These are phyloP conservation scores for Chaetorhynchus papuensis DNA, from an alignment of 2,113 vertebrate genomes.

Conservation along the genomic window DNA sequence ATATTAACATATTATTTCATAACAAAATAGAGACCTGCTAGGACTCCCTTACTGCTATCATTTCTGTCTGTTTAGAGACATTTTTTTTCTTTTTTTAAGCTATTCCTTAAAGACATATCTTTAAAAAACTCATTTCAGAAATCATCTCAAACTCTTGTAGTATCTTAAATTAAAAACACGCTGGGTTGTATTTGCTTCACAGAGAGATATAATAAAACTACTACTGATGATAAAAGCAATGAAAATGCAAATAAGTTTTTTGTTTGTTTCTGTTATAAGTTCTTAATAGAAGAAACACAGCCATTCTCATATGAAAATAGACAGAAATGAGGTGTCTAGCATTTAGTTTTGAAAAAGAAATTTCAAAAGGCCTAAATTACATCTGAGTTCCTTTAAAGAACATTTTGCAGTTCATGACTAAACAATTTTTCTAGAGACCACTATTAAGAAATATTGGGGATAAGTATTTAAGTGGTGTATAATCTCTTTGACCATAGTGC, in stretches of 20 bases:
- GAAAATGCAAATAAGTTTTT: not conserved
- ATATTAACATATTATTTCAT: not conserved
- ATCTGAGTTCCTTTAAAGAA: not conserved
- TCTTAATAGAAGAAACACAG: not conserved
- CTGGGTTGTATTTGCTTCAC: not conserved
- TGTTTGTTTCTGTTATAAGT: not conserved
- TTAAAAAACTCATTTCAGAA: not conserved
- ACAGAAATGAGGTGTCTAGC: accelerated
- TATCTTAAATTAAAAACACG: not conserved
- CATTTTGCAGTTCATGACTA: not conserved
- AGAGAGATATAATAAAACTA: not conserved
- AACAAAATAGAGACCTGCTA: not conserved
- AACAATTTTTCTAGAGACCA: not conserved
- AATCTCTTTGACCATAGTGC: not conserved
- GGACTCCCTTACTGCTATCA: not conserved
- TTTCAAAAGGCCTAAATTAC: not conserved
- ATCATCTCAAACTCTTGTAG: not conserved
- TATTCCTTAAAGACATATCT: not conserved
- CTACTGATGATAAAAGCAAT: not conserved
- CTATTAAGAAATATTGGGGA: not conserved
- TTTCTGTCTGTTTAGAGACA: not conserved
- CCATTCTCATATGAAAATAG: not conserved
- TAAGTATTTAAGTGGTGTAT: not conserved
- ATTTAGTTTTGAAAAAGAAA: not conserved
- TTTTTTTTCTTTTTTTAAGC: not conserved